phyloP scores from a whole-genome alignment of 2,797 vertebrate genomes.

The Rallus crepitans region DNA sequence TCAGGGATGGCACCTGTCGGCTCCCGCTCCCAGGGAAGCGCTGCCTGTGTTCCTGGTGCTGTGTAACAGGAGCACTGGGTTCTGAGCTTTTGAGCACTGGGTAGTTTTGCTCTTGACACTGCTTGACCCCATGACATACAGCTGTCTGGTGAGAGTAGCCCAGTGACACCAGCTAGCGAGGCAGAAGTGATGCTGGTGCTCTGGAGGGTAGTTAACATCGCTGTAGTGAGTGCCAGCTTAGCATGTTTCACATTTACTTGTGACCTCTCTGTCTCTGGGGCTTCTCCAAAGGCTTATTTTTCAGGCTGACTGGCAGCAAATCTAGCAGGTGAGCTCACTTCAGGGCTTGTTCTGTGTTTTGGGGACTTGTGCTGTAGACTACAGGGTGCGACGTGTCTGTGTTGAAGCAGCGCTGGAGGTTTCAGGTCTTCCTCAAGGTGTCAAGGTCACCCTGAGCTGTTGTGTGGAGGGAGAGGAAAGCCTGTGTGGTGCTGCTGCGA shows the following conservation, averaged over 20 bases:
- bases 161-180: not conserved
- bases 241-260: not conserved
- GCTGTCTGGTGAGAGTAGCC: not conserved
- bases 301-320: not conserved
- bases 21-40: fast-evolving
- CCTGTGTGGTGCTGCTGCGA: not conserved
- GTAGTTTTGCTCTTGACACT: not conserved
- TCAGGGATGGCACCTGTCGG: fast-evolving
- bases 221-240: not conserved
- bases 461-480: not conserved
- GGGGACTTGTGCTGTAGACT: fast-evolving
- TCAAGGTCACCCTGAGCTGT: not conserved
- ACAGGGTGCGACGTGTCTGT: fast-evolving
- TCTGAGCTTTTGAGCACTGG: fast-evolving
- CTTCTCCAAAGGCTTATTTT: not conserved
- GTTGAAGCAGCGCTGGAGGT: not conserved
- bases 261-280: not conserved
- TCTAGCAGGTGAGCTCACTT: not conserved
- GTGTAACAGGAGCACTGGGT: not conserved
- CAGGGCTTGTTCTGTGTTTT: not conserved
- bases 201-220: not conserved
- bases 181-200: not conserved
- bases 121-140: fast-evolving
- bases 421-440: not conserved
- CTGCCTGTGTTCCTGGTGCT: not conserved